A percentile compares a stretch with the other conserved stretches of the same genome.
Evolutionary conservation across 2,888 invertebrate species (phyloP).

Genomic region (Meghimatium bilineatum): DNA sequence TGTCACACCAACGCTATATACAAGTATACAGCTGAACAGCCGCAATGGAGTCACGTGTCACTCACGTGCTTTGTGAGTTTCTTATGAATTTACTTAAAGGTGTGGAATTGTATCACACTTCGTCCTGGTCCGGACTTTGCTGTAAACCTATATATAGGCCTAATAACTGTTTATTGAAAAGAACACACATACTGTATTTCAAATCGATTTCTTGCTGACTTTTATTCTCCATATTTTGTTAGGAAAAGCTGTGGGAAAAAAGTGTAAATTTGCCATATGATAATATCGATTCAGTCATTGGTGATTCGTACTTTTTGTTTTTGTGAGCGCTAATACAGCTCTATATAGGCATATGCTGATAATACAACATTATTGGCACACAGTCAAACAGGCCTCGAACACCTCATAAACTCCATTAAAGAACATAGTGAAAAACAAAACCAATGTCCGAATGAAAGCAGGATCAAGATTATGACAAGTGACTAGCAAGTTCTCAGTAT

Average conservation of each 20-base stretch:
- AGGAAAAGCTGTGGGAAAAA: not conserved
- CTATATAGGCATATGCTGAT: too few relatives aligned
- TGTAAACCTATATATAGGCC: too few relatives aligned
- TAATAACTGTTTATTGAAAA: not conserved
- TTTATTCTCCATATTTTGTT: not conserved
- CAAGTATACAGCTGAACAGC: not conserved
- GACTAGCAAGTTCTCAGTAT: too few relatives aligned
- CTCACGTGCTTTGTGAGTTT: not conserved
- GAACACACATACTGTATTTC: not conserved
- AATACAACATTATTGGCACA: too few relatives aligned
- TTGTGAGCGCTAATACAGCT: too few relatives aligned
- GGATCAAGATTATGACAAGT: too few relatives aligned
- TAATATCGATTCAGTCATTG: not conserved
- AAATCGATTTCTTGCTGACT: not conserved
- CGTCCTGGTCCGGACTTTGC: not conserved
- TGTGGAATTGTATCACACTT: not conserved
- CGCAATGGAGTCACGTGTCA: not conserved
- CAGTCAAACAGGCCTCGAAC: too few relatives aligned
- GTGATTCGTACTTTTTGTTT: not conserved
- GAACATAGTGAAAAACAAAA: too few relatives aligned
- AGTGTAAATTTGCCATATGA: not conserved
- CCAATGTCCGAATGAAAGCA: too few relatives aligned
- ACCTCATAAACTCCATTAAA: too few relatives aligned
- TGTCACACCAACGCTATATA: too few relatives aligned
- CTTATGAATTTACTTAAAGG: not conserved